Evolutionary conservation across 2,113 vertebrate genomes (phyloP).

Genomic region (Hoplias malabaricus): DNA sequence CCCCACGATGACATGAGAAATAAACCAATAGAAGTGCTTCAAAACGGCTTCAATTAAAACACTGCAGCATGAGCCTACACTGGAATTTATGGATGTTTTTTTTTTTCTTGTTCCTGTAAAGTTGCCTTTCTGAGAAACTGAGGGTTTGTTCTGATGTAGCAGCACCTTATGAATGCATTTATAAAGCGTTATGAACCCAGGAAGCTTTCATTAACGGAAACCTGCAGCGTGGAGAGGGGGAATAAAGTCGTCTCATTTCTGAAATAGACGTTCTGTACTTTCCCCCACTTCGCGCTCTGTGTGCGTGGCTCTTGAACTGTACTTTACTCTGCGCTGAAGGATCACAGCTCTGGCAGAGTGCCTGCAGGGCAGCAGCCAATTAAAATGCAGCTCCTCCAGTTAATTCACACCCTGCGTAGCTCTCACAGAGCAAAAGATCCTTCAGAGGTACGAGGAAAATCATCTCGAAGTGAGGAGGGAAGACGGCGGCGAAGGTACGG

Average conservation of each 20-base stretch:
- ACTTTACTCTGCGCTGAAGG: slow-evolving; percentile 21
- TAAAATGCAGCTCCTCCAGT: slow-evolving; percentile 33
- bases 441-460: not conserved
- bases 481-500: not conserved
- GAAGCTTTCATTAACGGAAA: not conserved
- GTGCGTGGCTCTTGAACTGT: slow-evolving; percentile 3
- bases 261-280: not conserved
- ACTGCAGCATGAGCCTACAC: too few species aligned
- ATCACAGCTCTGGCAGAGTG: slow-evolving; percentile 6
- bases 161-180: too few species aligned
- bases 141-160: too few species aligned
- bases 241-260: not conserved
- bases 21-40: too few species aligned
- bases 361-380: slow-evolving; percentile 44
- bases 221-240: not conserved
- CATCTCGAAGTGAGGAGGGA: not conserved
- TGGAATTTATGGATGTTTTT: too few species aligned
- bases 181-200: too few species aligned
- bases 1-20: too few species aligned
- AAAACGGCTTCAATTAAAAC: too few species aligned
- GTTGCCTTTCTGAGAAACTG: too few species aligned
- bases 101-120: too few species aligned
- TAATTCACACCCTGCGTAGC: slow-evolving; percentile 28
- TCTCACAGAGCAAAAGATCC: not conserved
- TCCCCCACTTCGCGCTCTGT: not conserved